phyloP scores from a whole-genome alignment of 2,888 invertebrate genomes.

The Philereme vetulata region DNA sequence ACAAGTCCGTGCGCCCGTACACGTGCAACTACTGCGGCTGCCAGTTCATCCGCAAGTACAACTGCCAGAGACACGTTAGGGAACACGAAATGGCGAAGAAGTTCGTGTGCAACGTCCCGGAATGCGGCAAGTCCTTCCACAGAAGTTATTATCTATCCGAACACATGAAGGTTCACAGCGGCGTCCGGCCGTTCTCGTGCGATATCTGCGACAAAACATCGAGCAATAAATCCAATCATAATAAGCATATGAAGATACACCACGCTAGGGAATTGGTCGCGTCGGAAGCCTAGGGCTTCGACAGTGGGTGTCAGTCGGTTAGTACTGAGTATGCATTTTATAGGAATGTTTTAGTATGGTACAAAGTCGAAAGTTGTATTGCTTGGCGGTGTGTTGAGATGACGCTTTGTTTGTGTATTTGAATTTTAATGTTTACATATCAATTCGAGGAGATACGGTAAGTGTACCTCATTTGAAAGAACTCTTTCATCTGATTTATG shows the following conservation, averaged over 20 bases:
- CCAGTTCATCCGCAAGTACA: constrained; percentile 94
- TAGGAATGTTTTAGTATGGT: no score
- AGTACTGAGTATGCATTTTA: not conserved
- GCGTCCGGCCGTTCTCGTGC: constrained; percentile 91
- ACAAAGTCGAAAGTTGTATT: not conserved
- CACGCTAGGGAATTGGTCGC: constrained; percentile 94
- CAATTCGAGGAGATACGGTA: not conserved
- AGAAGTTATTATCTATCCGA: constrained; percentile 94
- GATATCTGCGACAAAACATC: constrained; percentile 95
- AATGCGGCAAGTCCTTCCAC: constrained; percentile 93
- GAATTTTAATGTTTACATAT: constrained; percentile 2
- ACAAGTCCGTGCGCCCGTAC: constrained; percentile 92
- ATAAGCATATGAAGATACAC: constrained; percentile 95
- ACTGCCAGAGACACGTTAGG: constrained; percentile 91
- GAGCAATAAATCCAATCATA: constrained; percentile 95
- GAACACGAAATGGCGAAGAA: constrained; percentile 93
- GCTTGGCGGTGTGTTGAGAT: no score
- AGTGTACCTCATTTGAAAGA: not conserved
- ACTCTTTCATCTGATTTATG: not conserved
- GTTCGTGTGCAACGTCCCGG: constrained; percentile 88
- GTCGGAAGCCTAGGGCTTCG: constrained; percentile 87
- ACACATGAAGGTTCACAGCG: constrained; percentile 93
- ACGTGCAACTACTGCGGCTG: constrained; percentile 96
- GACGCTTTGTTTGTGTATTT: no score
- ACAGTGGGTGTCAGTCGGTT: constrained; percentile 4